Base-by-base conservation (phyloP, 2,888 invertebrate species). In the Andrena chrysosceles region DNA sequence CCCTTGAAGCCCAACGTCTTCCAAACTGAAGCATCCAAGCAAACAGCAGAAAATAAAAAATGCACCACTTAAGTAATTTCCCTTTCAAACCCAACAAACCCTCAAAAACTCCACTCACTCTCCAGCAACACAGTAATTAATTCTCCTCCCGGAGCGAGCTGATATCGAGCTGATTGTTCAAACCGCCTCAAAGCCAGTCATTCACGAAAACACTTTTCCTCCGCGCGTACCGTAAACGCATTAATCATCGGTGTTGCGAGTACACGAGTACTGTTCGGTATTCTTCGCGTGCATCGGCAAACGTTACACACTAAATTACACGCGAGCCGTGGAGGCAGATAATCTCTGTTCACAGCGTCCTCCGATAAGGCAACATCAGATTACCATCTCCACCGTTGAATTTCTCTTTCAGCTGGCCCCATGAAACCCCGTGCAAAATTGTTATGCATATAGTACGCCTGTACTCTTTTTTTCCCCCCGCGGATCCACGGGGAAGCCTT, bases 311-410 rank as follows among this genome's bases (percentile, higher is more conserved):
- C 59, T 83, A 84, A 83, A 78, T 83, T 72, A 84, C 72, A 64
- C 23, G 48, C n/a, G 29, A 67, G 29, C 68, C 35, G 68, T 49
- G 64, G 33, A 67, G 35, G 64, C 64, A 74, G 68, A 77, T 78
- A 83, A 84, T 84, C 83, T 73, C 77, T 77, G 84, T 83, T 82
- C 83, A 54, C 82, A 74, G 77, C 83, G 71, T 77, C 72, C 78
- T 26, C 74, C 74, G 84, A 84, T 84, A 84, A 72, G 77, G 83
- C 83, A 84, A 84, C 84, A 69, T 75, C 71, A 83, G 84, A 84
- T 84, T 83, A 84, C 78, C 84, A 84, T 84, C 78, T 84, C 71
- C 71, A 52, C 63, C 71, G 72, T 48, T 75, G 84, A 64, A 75
- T 77, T 79, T 84, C 78, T 78, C 83, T 84, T 79, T 79, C 83